phyloP scores from a whole-genome alignment of 1,140 invertebrate genomes.

The Wasmannia auropunctata region DNA sequence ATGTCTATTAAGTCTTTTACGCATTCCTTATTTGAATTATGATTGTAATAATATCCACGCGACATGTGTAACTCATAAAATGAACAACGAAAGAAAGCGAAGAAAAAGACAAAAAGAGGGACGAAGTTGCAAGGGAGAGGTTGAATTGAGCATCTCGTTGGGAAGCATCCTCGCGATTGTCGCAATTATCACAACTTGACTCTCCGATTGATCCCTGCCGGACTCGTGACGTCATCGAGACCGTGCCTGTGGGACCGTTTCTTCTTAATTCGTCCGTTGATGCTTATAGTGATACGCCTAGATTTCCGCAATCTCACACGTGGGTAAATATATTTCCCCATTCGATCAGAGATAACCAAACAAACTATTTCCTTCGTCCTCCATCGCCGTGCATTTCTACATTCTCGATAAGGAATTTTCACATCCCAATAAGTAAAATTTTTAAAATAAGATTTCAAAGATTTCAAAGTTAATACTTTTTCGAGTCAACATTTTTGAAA shows the following conservation, averaged over 20 bases:
- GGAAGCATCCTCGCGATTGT: conserved; percentile 80
- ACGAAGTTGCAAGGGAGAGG: not conserved
- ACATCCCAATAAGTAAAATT: not conserved
- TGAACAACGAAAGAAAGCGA: conserved; percentile 38
- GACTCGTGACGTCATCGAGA: conserved; percentile 78
- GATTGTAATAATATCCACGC: conserved; percentile 2
- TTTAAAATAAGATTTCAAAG: not conserved
- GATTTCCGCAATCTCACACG: conserved; percentile 36
- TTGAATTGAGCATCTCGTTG: conserved; percentile 72
- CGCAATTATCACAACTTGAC: conserved; percentile 84
- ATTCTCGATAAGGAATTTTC: not conserved
- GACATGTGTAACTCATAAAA: not conserved
- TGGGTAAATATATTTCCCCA: not conserved
- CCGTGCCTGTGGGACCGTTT: conserved; percentile 12
- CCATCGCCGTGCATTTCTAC: not conserved
- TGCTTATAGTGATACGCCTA: not conserved
- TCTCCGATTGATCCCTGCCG: conserved; percentile 81
- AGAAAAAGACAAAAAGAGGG: not conserved
- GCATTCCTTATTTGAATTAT: not conserved
- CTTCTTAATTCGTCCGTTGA: not conserved
- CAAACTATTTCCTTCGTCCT: not conserved
- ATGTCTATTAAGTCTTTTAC: not conserved
- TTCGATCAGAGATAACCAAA: not conserved
- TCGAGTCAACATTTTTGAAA: not conserved
- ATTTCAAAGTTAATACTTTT: not conserved